Conservation (phyloP, 2,797 vertebrate genomes). For the Schizopygopsis malacanthus region DNA sequence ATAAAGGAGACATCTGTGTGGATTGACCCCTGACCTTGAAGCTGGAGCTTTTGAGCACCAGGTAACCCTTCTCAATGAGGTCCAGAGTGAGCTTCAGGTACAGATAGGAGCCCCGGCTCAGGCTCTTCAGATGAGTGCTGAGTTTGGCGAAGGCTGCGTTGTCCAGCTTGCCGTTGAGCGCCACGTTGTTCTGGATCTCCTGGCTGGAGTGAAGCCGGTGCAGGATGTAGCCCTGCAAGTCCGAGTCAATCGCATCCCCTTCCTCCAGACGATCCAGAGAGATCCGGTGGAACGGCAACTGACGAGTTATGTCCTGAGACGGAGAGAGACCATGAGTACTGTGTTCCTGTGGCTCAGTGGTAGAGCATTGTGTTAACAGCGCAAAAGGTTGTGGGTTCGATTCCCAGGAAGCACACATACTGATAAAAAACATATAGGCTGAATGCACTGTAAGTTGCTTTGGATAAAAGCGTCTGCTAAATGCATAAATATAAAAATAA, state of each 20-base stretch:
- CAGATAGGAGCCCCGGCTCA: conserved; percentile 94
- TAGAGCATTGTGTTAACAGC: no score
- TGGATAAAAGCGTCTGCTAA: no score
- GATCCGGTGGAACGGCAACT: conserved; percentile 93
- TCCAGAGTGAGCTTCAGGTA: conserved; percentile 98
- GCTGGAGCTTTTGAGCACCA: conserved; percentile 98
- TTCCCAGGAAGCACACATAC: no score
- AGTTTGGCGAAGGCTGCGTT: conserved; percentile 91
- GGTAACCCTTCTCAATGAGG: conserved; percentile 94
- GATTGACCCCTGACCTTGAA: conserved; percentile 81
- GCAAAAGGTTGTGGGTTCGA: no score
- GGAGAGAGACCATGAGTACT: background rate
- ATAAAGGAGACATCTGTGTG: background rate
- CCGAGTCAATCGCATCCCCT: conserved; percentile 92
- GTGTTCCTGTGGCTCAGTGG: no score
- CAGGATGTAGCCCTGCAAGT: conserved; percentile 94
- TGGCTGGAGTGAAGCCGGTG: conserved; percentile 94
- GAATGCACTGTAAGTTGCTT: no score
- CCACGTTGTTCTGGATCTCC: conserved; percentile 98
- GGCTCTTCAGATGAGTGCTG: conserved; percentile 92
- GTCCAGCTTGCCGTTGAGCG: conserved; percentile 94
- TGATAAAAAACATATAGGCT: no score
- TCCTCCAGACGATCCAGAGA: conserved; percentile 93
- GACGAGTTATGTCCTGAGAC: conserved; percentile 89
- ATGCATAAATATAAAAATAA: background rate